Evolutionary conservation across 2,888 invertebrate species (phyloP), one percentile per base, ranked within the genome.

Genomic region (Melanophora roralis): DNA sequence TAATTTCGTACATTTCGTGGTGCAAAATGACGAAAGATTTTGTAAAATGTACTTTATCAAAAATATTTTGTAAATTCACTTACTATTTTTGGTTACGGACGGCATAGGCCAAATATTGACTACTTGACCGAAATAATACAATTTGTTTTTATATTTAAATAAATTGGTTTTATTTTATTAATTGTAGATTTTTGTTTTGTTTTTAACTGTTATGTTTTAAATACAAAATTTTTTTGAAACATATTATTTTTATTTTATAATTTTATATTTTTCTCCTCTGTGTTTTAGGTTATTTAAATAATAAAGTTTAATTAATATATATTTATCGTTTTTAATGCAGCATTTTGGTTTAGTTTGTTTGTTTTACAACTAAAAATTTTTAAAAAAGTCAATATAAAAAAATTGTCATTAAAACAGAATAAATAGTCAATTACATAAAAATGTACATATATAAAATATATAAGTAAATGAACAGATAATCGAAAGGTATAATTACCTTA

Each of bases 141-240:
- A 77, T 71, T n/a, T n/a, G n/a, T n/a, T n/a, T 43, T 59, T 69
- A 69, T 76, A 76, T 76, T 76, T 76, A 76, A 76, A 76, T 76
- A 76, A 76, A 69, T 76, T 74, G 69, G 36, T 62, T 76, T 62
- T 69, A 45, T 75, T 74, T 57, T 49, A 74, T 51, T 74, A 59
- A n/a, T n/a, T n/a, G n/a, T n/a, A n/a, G 67, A 69, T 76, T 69
- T 62, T 69, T 34, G 68, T 45, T 57, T 79, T 38, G 59, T 69
- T 83, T 81, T 83, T 72, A 79, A 80, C 71, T 47, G 65, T 75
- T 81, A 73, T 81, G 81, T 68, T 82, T 83, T 82, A 84, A 84
- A 84, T 85, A 84, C 84, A 83, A 84, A 83, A 84, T 49, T 76
- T 76, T 76, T 81, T 81, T 82, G 80, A 82, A 83, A 81, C 83